phyloP scores from a whole-genome alignment of 2,888 invertebrate genomes.

The Ichneumoninae sp. region DNA sequence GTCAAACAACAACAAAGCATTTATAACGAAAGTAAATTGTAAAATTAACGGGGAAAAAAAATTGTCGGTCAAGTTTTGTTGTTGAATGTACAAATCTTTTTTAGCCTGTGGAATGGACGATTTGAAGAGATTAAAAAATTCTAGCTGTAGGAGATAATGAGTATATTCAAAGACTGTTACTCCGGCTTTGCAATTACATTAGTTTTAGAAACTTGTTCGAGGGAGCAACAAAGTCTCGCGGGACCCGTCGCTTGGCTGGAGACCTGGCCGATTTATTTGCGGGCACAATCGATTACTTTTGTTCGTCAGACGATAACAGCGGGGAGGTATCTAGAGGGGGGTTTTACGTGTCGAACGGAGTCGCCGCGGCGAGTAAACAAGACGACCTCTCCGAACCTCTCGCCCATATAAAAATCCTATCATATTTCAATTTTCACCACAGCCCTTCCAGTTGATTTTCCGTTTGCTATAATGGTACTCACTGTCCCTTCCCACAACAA shows the following conservation, averaged over 20 bases:
- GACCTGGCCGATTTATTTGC: constrained; percentile 56
- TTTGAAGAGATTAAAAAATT: background rate
- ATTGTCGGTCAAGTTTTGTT: background rate
- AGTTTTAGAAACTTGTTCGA: background rate
- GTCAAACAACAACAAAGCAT: background rate
- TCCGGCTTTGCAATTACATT: background rate
- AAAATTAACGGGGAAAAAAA: background rate
- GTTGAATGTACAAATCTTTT: background rate
- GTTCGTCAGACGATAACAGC: constrained; percentile 51
- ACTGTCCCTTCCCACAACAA: too few species aligned
- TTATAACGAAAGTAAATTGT: background rate
- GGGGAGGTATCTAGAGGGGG: constrained; percentile 10
- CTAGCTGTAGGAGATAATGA: background rate
- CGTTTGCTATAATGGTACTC: background rate
- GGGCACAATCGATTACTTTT: constrained; percentile 61
- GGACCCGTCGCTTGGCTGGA: background rate
- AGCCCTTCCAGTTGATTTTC: background rate
- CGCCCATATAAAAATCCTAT: background rate
- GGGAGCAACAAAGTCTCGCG: constrained; percentile 3
- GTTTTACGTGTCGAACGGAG: constrained; percentile 27
- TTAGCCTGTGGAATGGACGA: background rate
- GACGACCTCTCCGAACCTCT: background rate
- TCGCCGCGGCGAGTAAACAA: background rate
- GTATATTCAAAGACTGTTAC: background rate
- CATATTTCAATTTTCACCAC: constrained; percentile 14